Conservation (phyloP, 1,140 invertebrate genomes). For the Ganaspis sp. region DNA sequence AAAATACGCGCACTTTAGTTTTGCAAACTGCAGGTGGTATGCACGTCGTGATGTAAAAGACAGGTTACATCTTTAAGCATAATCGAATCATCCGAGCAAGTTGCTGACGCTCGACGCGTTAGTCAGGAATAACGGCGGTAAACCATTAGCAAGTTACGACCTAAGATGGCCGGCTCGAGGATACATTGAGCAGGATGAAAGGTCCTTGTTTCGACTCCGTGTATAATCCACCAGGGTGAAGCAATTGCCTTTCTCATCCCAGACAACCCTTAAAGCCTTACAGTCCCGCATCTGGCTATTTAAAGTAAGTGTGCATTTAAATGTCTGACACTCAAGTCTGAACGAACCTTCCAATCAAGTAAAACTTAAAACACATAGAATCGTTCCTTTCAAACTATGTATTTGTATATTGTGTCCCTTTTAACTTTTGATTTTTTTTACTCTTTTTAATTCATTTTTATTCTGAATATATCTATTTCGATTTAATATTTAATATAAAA, state of each 20-base stretch:
- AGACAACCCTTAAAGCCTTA: neutral
- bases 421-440: too few relatives aligned
- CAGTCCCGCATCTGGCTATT: neutral
- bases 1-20: neutral
- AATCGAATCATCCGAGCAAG: neutral
- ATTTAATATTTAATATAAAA: too few relatives aligned
- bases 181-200: conserved; percentile 8
- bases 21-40: neutral
- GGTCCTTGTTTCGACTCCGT: conserved; percentile 5
- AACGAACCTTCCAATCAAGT: neutral
- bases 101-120: conserved; percentile 1
- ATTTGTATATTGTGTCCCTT: too few relatives aligned
- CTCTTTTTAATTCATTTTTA: too few relatives aligned
- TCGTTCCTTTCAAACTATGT: too few relatives aligned
- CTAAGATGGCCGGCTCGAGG: neutral
- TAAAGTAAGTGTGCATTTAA: neutral
- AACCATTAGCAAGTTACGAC: conserved; percentile 49
- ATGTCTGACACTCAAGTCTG: neutral
- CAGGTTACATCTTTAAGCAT: conserved; percentile 6
- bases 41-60: neutral
- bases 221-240: conserved; percentile 15
- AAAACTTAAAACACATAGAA: too few relatives aligned
- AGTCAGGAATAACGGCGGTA: conserved; percentile 29
- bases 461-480: too few relatives aligned
- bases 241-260: neutral